Conservation (phyloP, 2,888 invertebrate genomes). For the Flexamia atlantica region DNA sequence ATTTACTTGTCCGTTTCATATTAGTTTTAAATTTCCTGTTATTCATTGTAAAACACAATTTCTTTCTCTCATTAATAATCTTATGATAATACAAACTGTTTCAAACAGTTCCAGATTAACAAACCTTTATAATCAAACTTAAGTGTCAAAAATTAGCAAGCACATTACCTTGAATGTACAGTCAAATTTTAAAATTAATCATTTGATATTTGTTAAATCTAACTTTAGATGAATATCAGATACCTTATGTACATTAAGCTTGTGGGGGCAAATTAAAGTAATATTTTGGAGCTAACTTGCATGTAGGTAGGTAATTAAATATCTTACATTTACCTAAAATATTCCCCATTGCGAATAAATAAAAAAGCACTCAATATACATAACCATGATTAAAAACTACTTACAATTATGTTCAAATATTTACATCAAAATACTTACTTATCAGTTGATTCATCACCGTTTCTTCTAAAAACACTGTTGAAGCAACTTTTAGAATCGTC, state of each 20-base stretch:
- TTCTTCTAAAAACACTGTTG: constrained; percentile 7
- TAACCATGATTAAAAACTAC: background rate
- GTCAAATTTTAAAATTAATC: background rate
- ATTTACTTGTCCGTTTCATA: too few relatives aligned
- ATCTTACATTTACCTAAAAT: background rate
- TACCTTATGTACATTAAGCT: too few relatives aligned
- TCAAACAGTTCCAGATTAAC: too few relatives aligned
- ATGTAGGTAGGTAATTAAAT: background rate
- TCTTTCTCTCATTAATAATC: too few relatives aligned
- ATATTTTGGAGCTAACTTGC: too few relatives aligned
- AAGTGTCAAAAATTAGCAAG: too few relatives aligned
- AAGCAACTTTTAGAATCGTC: constrained; percentile 53
- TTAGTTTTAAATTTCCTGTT: too few relatives aligned
- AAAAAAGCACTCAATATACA: background rate
- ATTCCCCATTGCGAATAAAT: background rate
- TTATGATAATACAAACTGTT: too few relatives aligned
- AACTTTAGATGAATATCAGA: background rate
- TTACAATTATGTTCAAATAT: constrained; percentile 21
- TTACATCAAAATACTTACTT: background rate
- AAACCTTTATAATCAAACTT: too few relatives aligned
- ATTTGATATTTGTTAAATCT: background rate
- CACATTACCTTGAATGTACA: background rate
- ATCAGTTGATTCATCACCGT: background rate
- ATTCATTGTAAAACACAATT: too few relatives aligned
- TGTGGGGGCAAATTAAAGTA: too few relatives aligned